phyloP scores from a whole-genome alignment of 2,888 invertebrate species.

The Brachypterus glaber region DNA sequence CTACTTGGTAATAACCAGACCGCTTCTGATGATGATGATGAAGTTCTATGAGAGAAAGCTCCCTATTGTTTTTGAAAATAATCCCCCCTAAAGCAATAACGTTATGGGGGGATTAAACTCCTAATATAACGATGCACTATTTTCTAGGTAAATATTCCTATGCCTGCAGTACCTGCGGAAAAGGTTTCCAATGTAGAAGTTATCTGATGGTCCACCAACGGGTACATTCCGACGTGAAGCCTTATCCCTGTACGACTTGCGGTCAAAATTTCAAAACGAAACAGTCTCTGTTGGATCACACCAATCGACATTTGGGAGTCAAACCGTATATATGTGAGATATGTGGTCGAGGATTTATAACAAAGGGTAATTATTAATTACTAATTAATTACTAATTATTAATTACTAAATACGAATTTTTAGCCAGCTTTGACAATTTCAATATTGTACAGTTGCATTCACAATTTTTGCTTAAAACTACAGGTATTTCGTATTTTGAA shows the following conservation, averaged over 20 bases:
- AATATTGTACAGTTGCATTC: not conserved
- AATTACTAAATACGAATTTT: conserved; percentile 4
- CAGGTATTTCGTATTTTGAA: no score
- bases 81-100: no score
- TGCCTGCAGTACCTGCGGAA: conserved; percentile 50
- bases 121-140: no score
- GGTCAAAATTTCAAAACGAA: conserved; percentile 51
- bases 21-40: no score
- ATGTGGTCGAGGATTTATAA: conserved; percentile 50
- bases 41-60: no score
- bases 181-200: conserved; percentile 52
- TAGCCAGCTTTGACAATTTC: not conserved
- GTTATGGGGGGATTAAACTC: no score
- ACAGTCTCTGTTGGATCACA: conserved; percentile 50
- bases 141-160: conserved; percentile 45
- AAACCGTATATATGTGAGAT: conserved; percentile 51
- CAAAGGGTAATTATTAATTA: conserved; percentile 39
- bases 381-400: no score
- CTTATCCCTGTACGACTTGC: conserved; percentile 49
- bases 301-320: conserved; percentile 50
- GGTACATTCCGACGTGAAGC: conserved; percentile 50
- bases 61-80: no score
- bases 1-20: no score
- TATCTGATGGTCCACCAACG: conserved; percentile 52
- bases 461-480: not conserved